Evolutionary conservation across 2,888 invertebrate species (phyloP), one percentile per base, ranked within the genome.

Genomic region (Drosophila mulleri): DNA sequence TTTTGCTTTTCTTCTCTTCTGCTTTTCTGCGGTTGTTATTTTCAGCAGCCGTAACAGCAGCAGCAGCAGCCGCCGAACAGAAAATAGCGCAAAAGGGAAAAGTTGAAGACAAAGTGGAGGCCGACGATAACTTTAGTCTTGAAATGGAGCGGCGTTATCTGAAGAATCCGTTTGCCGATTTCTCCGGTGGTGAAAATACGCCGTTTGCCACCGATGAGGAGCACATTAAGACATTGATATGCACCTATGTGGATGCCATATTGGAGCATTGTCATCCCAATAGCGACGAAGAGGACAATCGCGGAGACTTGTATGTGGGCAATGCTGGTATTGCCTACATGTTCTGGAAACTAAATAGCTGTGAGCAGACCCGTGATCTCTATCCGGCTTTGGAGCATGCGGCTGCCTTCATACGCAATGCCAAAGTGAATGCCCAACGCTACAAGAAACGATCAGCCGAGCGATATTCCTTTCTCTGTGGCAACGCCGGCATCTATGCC

Each of bases 401-500:
- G 1, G 83, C 94, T 3, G 94, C 95, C 58, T 96, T 96, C 88
- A 92, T 96, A 20, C 93, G 94, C 59, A 95, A 95, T 12, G 95
- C 96, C 2, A 91, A 96, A 67, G 93, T 94, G 44, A 94, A 94
- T 62, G 93, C 94, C 11, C 89, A 92, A n/a, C 92, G 91, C n/a
- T 92, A 91, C 70, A 92, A 92, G 50, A 94, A 70, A 91, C 94
- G 85, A 82, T 93, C 85, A 44, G 93, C 94, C n/a, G 95, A 96
- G 69, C 94, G 94, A 53, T 95, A 95, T 16, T 95, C 96, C 0
- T 97, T 97, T 92, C 92, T 97, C 16, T 94, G 97, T n/a, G 97
- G 97, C 3, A 95, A 96, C 87, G 95, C 95, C 12, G 98, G 98
- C 0, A 95, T 96, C 6, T 95, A 95, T 88, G 96, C 96, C 2